phyloP scores from a whole-genome alignment of 2,888 invertebrate species.

The Tipula unca region DNA sequence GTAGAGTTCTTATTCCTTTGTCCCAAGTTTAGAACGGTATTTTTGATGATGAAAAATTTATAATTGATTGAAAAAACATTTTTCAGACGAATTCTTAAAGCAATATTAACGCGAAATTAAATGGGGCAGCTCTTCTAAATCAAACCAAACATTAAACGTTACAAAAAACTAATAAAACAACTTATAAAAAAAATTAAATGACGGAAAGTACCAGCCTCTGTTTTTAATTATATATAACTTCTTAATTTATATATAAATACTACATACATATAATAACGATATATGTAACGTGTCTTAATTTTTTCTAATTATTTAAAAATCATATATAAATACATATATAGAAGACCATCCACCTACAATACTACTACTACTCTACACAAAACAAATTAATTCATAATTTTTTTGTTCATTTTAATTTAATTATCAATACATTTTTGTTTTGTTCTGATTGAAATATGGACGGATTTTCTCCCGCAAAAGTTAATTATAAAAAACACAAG shows the following conservation, averaged over 20 bases:
- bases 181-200: conserved; percentile 2
- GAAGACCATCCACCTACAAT: not conserved
- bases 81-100: conserved; percentile 20
- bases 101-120: conserved; percentile 20
- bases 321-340: not conserved
- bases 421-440: not conserved
- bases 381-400: not conserved
- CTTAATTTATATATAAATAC: conserved; percentile 1
- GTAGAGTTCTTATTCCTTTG: conserved; percentile 21
- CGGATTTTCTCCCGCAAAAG: not conserved
- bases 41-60: conserved; percentile 19
- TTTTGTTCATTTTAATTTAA: not conserved
- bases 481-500: not conserved
- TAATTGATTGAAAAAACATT: conserved; percentile 19
- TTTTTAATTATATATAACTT: not conserved
- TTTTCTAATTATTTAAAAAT: not conserved
- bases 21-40: conserved; percentile 19
- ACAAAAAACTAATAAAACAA: not conserved
- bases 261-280: not conserved
- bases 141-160: conserved; percentile 15
- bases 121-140: conserved; percentile 20
- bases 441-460: not conserved
- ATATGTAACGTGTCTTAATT: not conserved
- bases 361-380: not conserved
- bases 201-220: conserved; percentile 18